phyloP scores from a whole-genome alignment of 2,888 invertebrate species.

The Plebejus anna region DNA sequence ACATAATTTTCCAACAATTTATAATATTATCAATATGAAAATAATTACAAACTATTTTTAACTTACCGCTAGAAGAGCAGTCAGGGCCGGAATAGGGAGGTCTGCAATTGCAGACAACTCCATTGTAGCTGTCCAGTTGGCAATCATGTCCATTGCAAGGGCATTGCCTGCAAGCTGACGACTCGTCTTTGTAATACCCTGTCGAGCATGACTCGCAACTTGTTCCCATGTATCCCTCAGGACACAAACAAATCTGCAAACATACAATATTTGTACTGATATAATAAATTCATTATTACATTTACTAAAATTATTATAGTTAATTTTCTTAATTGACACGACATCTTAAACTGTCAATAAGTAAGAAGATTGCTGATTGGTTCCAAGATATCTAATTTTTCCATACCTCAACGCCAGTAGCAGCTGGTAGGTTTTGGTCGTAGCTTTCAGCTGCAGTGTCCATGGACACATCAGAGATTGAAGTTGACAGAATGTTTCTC shows the following conservation, averaged over 20 bases:
- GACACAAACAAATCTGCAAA: constrained; percentile 85
- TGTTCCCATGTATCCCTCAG: constrained; percentile 88
- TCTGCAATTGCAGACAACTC: constrained; percentile 85
- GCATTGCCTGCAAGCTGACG: constrained; percentile 84
- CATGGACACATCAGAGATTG: constrained; percentile 91
- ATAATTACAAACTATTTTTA: neutral
- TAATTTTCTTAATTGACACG: neutral
- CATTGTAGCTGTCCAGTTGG: constrained; percentile 71
- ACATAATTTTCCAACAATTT: neutral
- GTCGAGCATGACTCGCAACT: constrained; percentile 89
- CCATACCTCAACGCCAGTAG: constrained; percentile 87
- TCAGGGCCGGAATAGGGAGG: constrained; percentile 84
- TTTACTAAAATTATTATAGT: too few relatives aligned
- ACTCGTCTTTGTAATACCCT: constrained; percentile 85
- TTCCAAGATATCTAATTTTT: neutral
- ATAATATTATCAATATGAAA: too few relatives aligned
- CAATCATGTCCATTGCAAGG: constrained; percentile 90
- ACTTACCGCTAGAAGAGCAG: constrained; percentile 72
- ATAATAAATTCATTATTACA: too few relatives aligned
- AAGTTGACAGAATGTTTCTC: constrained; percentile 80
- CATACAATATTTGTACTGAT: neutral
- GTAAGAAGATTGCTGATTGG: neutral
- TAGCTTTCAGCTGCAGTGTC: constrained; percentile 87
- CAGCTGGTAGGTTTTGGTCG: constrained; percentile 80
- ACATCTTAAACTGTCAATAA: neutral